These are phyloP conservation scores for Etheostoma spectabile DNA, from an alignment of 2,113 vertebrate species.

Conservation along the genomic window DNA sequence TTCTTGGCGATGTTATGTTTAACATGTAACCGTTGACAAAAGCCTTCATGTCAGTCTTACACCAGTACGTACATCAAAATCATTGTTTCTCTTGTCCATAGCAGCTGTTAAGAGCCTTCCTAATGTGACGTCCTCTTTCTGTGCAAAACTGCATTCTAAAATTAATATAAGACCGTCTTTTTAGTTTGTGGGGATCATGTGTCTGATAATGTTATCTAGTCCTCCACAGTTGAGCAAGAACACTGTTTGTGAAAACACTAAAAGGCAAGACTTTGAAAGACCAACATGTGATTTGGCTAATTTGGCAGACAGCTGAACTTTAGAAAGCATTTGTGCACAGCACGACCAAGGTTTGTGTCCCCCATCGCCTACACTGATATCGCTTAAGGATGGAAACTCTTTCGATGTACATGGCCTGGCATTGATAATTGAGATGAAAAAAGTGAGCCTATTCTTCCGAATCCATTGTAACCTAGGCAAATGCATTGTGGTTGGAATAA, in stretches of 20 bases:
- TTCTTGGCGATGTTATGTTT: not conserved
- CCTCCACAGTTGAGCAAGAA: not conserved
- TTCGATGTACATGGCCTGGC: not conserved
- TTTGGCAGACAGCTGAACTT: not conserved
- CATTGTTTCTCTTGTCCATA: not conserved
- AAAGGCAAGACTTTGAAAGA: not conserved
- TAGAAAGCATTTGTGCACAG: too few relatives aligned
- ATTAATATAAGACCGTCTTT: not conserved
- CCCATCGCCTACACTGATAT: not conserved
- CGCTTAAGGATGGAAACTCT: not conserved
- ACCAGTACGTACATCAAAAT: not conserved
- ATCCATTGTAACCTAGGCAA: not conserved
- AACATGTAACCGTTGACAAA: not conserved
- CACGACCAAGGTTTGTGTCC: not conserved
- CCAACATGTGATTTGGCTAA: not conserved
- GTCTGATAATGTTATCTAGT: too few relatives aligned
- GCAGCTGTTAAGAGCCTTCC: slow-evolving; percentile 6
- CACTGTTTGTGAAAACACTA: not conserved
- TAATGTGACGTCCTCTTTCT: not conserved
- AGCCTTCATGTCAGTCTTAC: not conserved
- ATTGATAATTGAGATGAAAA: not conserved
- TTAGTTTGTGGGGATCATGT: too few relatives aligned
- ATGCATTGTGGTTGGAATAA: not conserved
- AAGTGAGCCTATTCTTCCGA: not conserved
- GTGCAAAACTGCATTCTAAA: not conserved